Evolutionary conservation across 2,888 invertebrate genomes (phyloP).

Genomic region (Scrobipalpa atriplicella): DNA sequence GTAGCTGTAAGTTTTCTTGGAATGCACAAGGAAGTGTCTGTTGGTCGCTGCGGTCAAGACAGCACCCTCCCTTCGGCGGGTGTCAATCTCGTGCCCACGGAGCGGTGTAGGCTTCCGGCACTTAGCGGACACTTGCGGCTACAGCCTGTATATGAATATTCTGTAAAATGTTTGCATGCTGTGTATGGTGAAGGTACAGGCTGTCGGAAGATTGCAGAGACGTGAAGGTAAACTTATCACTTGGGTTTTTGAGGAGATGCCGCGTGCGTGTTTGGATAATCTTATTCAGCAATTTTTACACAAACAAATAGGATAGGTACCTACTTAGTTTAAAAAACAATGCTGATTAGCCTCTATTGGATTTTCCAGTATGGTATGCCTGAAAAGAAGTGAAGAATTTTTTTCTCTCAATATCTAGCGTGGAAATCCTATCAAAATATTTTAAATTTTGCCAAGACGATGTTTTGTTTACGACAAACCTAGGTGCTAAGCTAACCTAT

Average conservation of each 20-base stretch:
- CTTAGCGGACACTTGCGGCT: constrained; percentile 43
- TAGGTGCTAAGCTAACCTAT: background rate
- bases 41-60: constrained; percentile 40
- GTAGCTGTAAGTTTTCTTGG: constrained; percentile 14
- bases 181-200: background rate
- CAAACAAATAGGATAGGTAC: too few relatives aligned
- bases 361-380: too few relatives aligned
- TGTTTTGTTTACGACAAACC: background rate
- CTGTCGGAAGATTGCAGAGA: too few relatives aligned
- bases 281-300: too few relatives aligned
- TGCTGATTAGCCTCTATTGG: too few relatives aligned
- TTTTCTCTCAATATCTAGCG: too few relatives aligned
- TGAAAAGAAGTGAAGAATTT: too few relatives aligned
- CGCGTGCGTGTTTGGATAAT: too few relatives aligned
- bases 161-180: background rate
- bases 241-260: too few relatives aligned
- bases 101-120: constrained; percentile 57
- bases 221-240: too few relatives aligned
- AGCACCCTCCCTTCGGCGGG: constrained; percentile 46
- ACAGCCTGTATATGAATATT: constrained; percentile 1
- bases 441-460: background rate
- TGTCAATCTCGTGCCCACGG: constrained; percentile 56
- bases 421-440: background rate
- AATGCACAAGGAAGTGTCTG: constrained; percentile 47
- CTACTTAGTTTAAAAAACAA: too few relatives aligned